Evolutionary conservation across 2,797 vertebrate genomes (phyloP).

Genomic region (Fringilla coelebs): DNA sequence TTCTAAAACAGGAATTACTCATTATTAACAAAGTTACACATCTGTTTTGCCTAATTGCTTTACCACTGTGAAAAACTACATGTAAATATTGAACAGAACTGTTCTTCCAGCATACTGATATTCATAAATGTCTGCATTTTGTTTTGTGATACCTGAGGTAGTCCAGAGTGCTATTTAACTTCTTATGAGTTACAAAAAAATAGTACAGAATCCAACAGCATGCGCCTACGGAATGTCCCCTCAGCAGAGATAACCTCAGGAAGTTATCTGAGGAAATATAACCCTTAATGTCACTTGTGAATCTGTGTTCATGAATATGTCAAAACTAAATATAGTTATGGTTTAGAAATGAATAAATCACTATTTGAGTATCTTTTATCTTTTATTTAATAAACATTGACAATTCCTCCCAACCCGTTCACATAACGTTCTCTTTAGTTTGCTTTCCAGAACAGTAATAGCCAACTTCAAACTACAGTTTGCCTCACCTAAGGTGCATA

Average conservation of each 20-base stretch:
- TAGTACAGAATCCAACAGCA: background rate
- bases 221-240: fast-evolving
- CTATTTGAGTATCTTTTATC: background rate
- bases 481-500: background rate
- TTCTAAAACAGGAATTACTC: background rate
- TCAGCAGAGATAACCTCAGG: background rate
- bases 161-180: background rate
- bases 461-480: fast-evolving
- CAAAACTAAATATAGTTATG: background rate
- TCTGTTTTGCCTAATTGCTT: background rate
- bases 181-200: background rate
- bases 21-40: background rate
- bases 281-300: background rate
- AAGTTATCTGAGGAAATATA: background rate
- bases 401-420: background rate
- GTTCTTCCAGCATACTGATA: background rate
- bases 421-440: background rate
- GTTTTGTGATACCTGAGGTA: background rate
- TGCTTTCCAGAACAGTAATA: fast-evolving
- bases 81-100: background rate
- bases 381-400: background rate
- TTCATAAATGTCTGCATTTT: background rate
- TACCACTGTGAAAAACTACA: background rate
- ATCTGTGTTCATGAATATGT: background rate
- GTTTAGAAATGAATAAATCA: background rate